Conservation (phyloP, 2,113 vertebrate species). For the Odontesthes bonariensis region DNA sequence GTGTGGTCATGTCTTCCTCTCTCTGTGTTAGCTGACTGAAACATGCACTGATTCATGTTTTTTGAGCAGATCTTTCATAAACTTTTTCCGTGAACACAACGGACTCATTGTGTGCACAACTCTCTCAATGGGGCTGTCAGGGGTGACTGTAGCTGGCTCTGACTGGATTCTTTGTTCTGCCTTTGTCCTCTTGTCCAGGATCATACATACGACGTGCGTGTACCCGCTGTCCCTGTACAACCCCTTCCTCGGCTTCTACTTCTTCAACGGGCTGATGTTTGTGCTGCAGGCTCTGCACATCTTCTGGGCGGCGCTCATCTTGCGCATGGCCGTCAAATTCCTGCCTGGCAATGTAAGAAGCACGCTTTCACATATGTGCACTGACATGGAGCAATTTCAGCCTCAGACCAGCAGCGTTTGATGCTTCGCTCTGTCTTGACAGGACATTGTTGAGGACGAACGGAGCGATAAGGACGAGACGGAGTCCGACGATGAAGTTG, state of each 20-base stretch:
- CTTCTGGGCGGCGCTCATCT: slow-evolving; percentile 93
- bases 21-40: neutral
- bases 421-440: neutral
- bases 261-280: slow-evolving; percentile 92
- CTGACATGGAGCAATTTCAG: neutral
- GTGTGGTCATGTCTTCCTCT: neutral
- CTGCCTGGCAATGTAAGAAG: slow-evolving; percentile 90
- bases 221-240: slow-evolving; percentile 88
- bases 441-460: slow-evolving; percentile 90
- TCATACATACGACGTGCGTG: slow-evolving; percentile 89
- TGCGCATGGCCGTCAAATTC: slow-evolving; percentile 96
- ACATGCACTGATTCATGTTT: neutral
- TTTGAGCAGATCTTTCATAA: slow-evolving; percentile 9
- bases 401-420: neutral
- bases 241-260: slow-evolving; percentile 93
- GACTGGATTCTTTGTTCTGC: slow-evolving; percentile 68
- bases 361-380: neutral
- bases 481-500: slow-evolving; percentile 88
- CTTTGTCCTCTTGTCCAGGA: slow-evolving; percentile 81
- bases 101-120: slow-evolving; percentile 40
- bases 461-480: slow-evolving; percentile 93
- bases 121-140: slow-evolving; percentile 57
- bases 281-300: slow-evolving; percentile 92
- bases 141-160: slow-evolving; percentile 56
- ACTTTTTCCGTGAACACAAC: slow-evolving; percentile 37